Base-by-base conservation (phyloP, 2,797 vertebrate genomes). In the Characodon lateralis region DNA sequence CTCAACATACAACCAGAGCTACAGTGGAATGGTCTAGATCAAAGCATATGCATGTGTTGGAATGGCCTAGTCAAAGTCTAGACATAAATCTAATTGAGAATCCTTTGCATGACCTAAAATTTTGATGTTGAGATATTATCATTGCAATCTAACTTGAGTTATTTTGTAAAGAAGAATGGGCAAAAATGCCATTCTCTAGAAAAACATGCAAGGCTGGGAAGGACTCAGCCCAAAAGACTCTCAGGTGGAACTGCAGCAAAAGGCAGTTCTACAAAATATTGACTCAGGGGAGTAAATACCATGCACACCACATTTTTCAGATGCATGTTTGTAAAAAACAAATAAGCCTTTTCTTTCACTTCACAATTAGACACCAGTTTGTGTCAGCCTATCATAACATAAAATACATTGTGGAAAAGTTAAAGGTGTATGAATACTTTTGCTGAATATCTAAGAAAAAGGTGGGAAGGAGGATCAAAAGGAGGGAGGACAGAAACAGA, bases 401-500 rank as follows among this genome's bases (percentile, higher is more conserved):
- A 18, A 35, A 63, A 63, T 18, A 63, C 7, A 35, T 35, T 20
- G 51, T 53, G 51, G 12, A 59, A 28, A 59, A 26, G 56, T 13
- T n/a, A 4, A 43, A 43, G 20, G 39, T 68, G 65, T n/a, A 14
- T n/a, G 10, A 26, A 48, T 48, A 69, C 13, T 9, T 69, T 46
- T 8, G 6, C n/a, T 6, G 48, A 74, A 81, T 56, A 39, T 71
- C 18, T 16, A 55, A 39, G 83, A 73, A 68, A 77, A 81, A 71
- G 61, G 72, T 77, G 58, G 74, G 50, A 73, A 18, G 77, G 72
- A 76, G 58, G 76, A 84, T 83, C 48, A 61, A 74, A 74, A 78
- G 73, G 78, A 61, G 77, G 78, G 48, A 71, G 80, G 79, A 86
- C 78, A 79, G 78, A 68, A 89, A 80, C 65, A 63, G 76, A 77